These are phyloP conservation scores for Sebastes minor DNA, from an alignment of 2,797 vertebrate genomes.

Conservation along the genomic window DNA sequence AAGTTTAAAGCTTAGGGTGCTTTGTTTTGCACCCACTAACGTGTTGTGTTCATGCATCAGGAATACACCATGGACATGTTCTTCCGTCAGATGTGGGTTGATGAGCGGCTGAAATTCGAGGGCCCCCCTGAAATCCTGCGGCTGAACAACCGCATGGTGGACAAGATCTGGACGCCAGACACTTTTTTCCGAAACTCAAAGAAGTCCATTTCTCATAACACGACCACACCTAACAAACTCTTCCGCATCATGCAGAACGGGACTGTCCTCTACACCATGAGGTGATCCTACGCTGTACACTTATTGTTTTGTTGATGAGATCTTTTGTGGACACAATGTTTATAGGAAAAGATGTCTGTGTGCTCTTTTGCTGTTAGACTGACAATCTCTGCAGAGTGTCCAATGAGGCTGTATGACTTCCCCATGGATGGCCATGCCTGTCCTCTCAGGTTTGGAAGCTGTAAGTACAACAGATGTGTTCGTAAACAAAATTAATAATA, in stretches of 20 bases:
- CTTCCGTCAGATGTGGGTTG: constrained; percentile 88
- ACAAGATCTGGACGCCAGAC: constrained; percentile 87
- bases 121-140: constrained; percentile 83
- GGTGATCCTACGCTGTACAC: constrained; percentile 54
- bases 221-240: constrained; percentile 86
- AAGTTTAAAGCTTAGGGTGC: background rate
- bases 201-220: constrained; percentile 84
- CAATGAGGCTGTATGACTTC: constrained; percentile 83
- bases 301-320: background rate
- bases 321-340: background rate
- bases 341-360: background rate
- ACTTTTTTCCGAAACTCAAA: constrained; percentile 85
- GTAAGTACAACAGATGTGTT: constrained; percentile 69
- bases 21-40: background rate
- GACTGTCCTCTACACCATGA: constrained; percentile 88
- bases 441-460: constrained; percentile 87
- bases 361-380: constrained; percentile 67
- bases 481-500: background rate
- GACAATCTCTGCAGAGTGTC: constrained; percentile 84
- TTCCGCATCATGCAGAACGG: constrained; percentile 88
- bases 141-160: constrained; percentile 86
- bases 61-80: constrained; percentile 86
- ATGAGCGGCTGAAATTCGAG: constrained; percentile 82
- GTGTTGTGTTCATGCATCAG: constrained; percentile 38
- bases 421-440: constrained; percentile 87